These are phyloP conservation scores for Theonella swinhoei DNA, from an alignment of 37 sponge, comb jelly and placozoan species.

Conservation along the genomic window DNA sequence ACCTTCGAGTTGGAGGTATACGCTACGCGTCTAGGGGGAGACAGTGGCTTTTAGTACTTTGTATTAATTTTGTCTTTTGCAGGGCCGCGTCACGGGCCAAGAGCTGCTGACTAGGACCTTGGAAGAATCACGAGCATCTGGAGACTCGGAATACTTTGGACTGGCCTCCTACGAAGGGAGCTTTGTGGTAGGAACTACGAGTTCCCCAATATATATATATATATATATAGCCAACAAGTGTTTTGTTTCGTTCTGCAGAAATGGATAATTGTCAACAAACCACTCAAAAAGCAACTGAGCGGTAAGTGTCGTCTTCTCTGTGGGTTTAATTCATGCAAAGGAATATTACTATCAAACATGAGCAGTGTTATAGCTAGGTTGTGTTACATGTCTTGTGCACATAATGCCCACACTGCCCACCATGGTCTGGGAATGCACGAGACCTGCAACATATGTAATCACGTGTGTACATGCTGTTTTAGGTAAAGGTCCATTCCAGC, in stretches of 20 bases:
- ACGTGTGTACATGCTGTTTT: no score
- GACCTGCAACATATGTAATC: no score
- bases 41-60: no score
- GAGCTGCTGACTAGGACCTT: constrained; percentile 41
- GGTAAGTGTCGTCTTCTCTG: constrained; percentile 46
- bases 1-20: constrained; percentile 46
- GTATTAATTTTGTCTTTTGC: neutral
- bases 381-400: no score
- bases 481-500: constrained; percentile 38
- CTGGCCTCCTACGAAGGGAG: constrained; percentile 20
- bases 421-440: no score
- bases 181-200: constrained; percentile 7
- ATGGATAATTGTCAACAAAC: constrained; percentile 57
- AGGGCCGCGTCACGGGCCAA: constrained; percentile 30
- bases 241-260: constrained; percentile 20
- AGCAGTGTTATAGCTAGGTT: no score
- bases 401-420: no score
- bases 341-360: no score
- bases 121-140: constrained; percentile 10
- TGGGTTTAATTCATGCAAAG: no score
- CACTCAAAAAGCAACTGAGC: constrained; percentile 65
- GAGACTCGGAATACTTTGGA: constrained; percentile 36
- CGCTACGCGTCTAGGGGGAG: neutral
- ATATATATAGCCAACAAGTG: neutral
- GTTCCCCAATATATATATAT: neutral